Base-by-base conservation (phyloP, 2,888 invertebrate species). In the Erannis defoliaria region DNA sequence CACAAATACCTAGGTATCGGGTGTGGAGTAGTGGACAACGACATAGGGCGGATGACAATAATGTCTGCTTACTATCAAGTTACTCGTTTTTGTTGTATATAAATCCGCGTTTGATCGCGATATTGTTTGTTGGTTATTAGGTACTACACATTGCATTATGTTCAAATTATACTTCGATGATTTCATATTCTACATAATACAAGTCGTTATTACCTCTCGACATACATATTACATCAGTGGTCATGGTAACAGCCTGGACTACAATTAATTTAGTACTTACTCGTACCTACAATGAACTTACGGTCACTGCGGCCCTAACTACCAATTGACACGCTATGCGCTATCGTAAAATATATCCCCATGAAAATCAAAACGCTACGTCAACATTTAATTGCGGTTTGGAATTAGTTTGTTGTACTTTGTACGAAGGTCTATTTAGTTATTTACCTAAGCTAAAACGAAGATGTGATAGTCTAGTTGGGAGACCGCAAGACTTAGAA, bases 281-380 rank as follows among this genome's bases (percentile, higher is more conserved):
- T 21, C 26, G 26, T 29, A 29, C 33, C 12, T 5, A 42, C 43
- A 26, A 16, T 10, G 49, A n/a, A n/a, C n/a, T n/a, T 53, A 54
- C 56, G 57, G 57, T 53, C 64, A 62, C 53, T 26, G 29, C 46
- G 40, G 31, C 43, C 37, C 46, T 62, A 64, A 70, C 58, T 64
- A 48, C 62, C 55, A 23, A 35, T 62, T 55, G 65, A 58, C 70
- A 70, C 64, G 70, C 67, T 16, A 67, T 45, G 68, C 64, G 70
- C 67, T 16, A 67, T 45, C 59, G 31, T 68, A 14, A 57, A 67
- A 66, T 43, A 40, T 45, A 54, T 51, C 61, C 33, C 50, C 55
- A 61, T 33, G 55, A 50, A 59, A 61, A 55, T 61, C 55, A 51
- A 56, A 62, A 62, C 48, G 23, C 5, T 12, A 51, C 21, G 43